Conservation (phyloP, 2,888 invertebrate genomes). For the Lysandra coridon region DNA sequence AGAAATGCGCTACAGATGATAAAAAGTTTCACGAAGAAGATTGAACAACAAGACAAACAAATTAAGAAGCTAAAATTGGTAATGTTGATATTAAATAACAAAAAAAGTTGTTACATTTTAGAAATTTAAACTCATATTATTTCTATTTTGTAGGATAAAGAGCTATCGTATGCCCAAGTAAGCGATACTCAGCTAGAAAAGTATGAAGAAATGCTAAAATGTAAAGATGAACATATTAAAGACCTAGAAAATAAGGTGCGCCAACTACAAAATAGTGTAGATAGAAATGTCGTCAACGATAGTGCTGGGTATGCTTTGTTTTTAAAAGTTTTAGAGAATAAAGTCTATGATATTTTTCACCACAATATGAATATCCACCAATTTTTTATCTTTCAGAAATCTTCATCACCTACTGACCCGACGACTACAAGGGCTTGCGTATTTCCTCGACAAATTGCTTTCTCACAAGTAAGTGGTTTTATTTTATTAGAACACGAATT, state of each 20-base stretch:
- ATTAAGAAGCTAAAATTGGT: conserved; percentile 72
- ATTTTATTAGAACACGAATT: neutral
- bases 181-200: conserved; percentile 71
- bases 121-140: neutral
- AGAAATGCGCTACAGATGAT: conserved; percentile 80
- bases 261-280: conserved; percentile 63
- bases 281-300: conserved; percentile 57
- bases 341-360: neutral
- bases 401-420: conserved; percentile 77
- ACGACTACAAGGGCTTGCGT: conserved; percentile 83
- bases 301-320: conserved; percentile 52
- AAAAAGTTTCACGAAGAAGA: conserved; percentile 79
- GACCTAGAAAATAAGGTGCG: conserved; percentile 72
- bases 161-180: conserved; percentile 65
- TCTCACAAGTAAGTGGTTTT: conserved; percentile 77
- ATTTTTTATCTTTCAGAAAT: conserved; percentile 57
- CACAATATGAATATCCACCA: neutral
- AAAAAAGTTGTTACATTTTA: neutral
- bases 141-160: conserved; percentile 58
- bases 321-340: neutral
- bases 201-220: conserved; percentile 73
- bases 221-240: conserved; percentile 78
- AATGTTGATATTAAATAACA: conserved; percentile 35
- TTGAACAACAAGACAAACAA: conserved; percentile 76
- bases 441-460: conserved; percentile 83